Conservation (phyloP, 2,113 vertebrate genomes). For the Myxocyprinus asiaticus region DNA sequence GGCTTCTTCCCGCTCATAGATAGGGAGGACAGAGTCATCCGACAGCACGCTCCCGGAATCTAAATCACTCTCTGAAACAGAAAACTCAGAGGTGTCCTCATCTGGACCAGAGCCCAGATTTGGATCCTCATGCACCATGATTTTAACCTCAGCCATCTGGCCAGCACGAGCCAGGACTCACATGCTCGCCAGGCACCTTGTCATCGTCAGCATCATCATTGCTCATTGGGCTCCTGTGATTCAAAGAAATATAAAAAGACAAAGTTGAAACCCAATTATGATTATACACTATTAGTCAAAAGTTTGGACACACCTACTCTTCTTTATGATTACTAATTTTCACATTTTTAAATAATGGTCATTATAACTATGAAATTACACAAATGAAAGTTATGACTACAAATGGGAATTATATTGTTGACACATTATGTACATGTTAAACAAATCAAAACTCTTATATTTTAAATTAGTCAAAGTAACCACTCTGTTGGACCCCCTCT, state of each 20-base stretch:
- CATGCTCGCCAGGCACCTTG: slow-evolving; percentile 37
- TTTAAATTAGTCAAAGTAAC: too few species aligned
- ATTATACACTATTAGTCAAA: too few species aligned
- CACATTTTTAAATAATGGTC: too few species aligned
- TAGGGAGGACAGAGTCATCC: slow-evolving; percentile 76
- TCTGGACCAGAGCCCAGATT: slow-evolving; percentile 62
- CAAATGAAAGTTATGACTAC: too few species aligned
- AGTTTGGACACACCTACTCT: too few species aligned
- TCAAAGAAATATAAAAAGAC: not conserved
- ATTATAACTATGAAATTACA: too few species aligned
- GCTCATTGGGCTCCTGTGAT: slow-evolving; percentile 2
- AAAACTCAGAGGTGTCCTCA: slow-evolving; percentile 56
- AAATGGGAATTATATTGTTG: too few species aligned
- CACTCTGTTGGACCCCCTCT: too few species aligned
- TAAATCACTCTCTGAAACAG: slow-evolving; percentile 54
- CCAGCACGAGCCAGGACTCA: slow-evolving; percentile 53
- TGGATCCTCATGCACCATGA: slow-evolving; percentile 57
- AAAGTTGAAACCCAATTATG: too few species aligned
- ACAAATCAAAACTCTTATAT: too few species aligned
- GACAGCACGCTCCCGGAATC: slow-evolving; percentile 76
- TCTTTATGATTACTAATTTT: too few species aligned
- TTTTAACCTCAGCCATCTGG: slow-evolving; percentile 63
- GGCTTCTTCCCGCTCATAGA: slow-evolving; percentile 54
- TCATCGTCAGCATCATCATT: slow-evolving; percentile 48
- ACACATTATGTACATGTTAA: too few species aligned